Conservation (phyloP, 2,797 vertebrate species). For the Pagetopsis macropterus region DNA sequence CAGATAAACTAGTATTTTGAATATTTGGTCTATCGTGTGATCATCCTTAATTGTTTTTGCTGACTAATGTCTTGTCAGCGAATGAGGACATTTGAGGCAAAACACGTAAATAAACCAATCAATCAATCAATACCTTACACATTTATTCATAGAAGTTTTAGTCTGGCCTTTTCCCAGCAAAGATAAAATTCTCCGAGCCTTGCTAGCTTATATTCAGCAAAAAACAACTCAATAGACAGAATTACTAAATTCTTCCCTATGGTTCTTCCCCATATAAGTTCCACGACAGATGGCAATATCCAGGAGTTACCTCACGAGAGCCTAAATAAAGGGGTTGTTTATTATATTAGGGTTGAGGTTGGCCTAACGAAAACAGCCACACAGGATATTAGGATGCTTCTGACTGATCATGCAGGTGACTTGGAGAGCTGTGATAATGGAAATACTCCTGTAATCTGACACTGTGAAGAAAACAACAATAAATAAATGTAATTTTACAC, state of each 20-base stretch:
- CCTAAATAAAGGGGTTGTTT: conserved; percentile 22
- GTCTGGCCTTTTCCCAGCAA: no score
- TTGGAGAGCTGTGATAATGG: neutral
- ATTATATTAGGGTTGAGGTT: neutral
- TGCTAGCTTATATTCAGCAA: neutral
- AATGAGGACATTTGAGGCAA: neutral
- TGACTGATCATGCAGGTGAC: neutral
- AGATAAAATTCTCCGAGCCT: neutral
- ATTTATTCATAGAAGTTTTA: neutral
- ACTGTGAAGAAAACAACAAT: neutral
- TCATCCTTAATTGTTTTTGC: neutral
- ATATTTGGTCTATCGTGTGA: neutral
- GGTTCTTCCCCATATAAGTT: neutral
- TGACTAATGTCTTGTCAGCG: neutral
- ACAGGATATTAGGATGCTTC: conserved; percentile 11
- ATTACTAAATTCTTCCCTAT: neutral
- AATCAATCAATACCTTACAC: neutral
- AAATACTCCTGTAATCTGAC: conserved; percentile 16
- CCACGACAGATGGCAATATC: conserved; percentile 21
- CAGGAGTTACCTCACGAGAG: conserved; percentile 52
- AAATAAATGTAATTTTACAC: neutral
- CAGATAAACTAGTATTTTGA: no score
- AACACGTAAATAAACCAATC: neutral
- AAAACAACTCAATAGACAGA: neutral
- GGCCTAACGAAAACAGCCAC: neutral